These are phyloP conservation scores for Cremastinae sp. DNA, from an alignment of 2,888 invertebrate species.

Conservation along the genomic window DNA sequence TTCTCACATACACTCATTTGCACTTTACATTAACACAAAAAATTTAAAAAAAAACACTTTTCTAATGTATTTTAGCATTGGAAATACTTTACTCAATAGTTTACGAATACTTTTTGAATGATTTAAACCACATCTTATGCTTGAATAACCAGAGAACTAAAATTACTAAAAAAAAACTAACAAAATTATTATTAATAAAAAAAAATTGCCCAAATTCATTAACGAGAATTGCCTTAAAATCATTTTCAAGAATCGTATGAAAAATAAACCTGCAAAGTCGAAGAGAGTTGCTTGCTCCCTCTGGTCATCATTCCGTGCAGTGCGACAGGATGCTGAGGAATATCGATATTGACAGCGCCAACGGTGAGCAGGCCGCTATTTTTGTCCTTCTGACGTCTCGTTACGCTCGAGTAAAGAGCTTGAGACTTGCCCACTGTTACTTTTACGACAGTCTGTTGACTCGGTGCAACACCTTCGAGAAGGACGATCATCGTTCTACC, in stretches of 20 bases:
- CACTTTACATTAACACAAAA: too few relatives aligned
- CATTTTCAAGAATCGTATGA: too few relatives aligned
- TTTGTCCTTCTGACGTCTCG: conserved; percentile 88
- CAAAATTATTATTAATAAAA: conserved; percentile 7
- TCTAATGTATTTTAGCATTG: too few relatives aligned
- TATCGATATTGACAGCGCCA: conserved; percentile 95
- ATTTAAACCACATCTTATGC: too few relatives aligned
- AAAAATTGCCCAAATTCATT: too few relatives aligned
- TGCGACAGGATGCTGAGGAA: conserved; percentile 98
- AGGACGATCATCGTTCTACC: conserved; percentile 95
- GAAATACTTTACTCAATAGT: too few relatives aligned
- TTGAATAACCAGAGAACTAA: too few relatives aligned
- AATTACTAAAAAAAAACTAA: conserved; percentile 17
- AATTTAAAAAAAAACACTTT: too few relatives aligned
- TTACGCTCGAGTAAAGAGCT: conserved; percentile 93
- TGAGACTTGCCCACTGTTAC: conserved; percentile 96
- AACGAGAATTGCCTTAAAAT: too few relatives aligned
- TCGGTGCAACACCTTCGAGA: conserved; percentile 93
- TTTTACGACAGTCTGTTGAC: conserved; percentile 96
- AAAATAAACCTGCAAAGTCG: conserved; percentile 89
- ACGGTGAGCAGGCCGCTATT: conserved; percentile 92
- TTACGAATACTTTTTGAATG: too few relatives aligned
- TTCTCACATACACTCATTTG: too few relatives aligned
- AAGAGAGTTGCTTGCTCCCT: conserved; percentile 95
- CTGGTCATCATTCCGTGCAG: conserved; percentile 99